Evolutionary conservation across 2,888 invertebrate species (phyloP).

Genomic region (Pachydiplax longipennis): DNA sequence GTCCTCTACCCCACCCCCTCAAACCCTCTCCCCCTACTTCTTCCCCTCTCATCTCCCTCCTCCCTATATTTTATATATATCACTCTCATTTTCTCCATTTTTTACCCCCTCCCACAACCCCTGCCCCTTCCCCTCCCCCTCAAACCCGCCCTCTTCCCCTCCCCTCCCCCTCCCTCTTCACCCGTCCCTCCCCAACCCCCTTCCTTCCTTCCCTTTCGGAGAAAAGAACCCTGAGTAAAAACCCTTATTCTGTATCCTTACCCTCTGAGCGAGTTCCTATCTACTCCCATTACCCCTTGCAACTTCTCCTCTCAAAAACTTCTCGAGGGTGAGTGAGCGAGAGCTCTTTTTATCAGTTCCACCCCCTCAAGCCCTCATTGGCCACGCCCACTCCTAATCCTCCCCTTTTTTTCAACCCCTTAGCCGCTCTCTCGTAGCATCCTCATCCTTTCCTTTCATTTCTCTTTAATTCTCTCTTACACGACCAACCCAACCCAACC

Average conservation of each 20-base stretch:
- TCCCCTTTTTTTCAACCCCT: background rate
- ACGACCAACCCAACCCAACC: background rate
- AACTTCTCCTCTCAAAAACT: background rate
- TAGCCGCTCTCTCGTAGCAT: no score
- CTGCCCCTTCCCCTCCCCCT: background rate
- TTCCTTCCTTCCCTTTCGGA: background rate
- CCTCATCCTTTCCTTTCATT: background rate
- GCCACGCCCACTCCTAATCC: background rate
- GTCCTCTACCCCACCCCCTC: background rate
- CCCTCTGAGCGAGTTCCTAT: background rate
- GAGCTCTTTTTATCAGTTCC: background rate
- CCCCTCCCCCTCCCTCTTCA: background rate
- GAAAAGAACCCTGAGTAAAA: no score
- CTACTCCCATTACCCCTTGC: background rate
- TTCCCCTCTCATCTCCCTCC: no score
- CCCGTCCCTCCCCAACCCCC: background rate
- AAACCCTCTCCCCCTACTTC: background rate
- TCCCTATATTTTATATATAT: no score
- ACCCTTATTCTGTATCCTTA: no score
- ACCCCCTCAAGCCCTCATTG: background rate
- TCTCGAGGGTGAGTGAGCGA: background rate
- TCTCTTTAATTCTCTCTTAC: background rate
- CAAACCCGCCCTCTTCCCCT: background rate
- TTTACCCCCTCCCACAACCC: no score
- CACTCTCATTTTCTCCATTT: no score